Percentiles rank a stretch among this genome's conserved stretches.
Evolutionary conservation across 1,140 invertebrate genomes (phyloP).

Genomic region (Periplaneta americana): DNA sequence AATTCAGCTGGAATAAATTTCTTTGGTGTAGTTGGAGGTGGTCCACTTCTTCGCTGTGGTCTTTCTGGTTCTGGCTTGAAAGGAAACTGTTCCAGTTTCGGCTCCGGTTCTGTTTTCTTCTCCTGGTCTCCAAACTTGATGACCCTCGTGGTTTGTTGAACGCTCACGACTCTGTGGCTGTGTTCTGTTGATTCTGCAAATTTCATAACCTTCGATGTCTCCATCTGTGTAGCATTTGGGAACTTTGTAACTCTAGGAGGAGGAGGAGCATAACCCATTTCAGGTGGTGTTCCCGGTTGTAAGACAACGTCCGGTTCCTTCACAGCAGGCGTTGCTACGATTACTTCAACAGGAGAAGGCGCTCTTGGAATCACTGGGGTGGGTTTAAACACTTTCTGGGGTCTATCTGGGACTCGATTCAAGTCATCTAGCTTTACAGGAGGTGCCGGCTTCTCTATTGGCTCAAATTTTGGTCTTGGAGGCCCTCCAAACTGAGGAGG

Average conservation of each 20-base stretch:
- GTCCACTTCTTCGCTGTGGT: constrained; percentile 30
- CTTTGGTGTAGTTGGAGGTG: constrained; percentile 48
- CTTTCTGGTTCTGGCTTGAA: constrained; percentile 38
- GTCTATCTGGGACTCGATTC: constrained; percentile 29
- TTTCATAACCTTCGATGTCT: constrained; percentile 58
- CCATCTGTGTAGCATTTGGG: constrained; percentile 52
- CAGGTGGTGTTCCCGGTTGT: constrained; percentile 51
- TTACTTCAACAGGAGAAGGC: constrained; percentile 31
- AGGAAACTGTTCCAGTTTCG: constrained; percentile 40
- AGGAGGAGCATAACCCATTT: constrained; percentile 50
- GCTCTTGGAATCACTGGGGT: constrained; percentile 38
- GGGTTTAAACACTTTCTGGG: constrained; percentile 39
- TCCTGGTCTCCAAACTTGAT: constrained; percentile 55
- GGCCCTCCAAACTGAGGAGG: constrained; percentile 40
- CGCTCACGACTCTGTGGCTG: constrained; percentile 53
- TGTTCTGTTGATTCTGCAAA: constrained; percentile 63
- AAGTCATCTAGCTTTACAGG: constrained; percentile 30
- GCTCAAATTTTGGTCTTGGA: constrained; percentile 49
- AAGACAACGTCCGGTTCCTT: constrained; percentile 37
- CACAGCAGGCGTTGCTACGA: constrained; percentile 33
- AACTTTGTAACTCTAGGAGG: constrained; percentile 44
- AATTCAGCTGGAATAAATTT: constrained; percentile 64
- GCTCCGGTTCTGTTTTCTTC: constrained; percentile 24
- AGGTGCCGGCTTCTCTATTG: constrained; percentile 42
- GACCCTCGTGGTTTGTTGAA: constrained; percentile 60